These are phyloP conservation scores for Psilanteris sp. DNA, from an alignment of 1,140 invertebrate genomes.

Conservation along the genomic window DNA sequence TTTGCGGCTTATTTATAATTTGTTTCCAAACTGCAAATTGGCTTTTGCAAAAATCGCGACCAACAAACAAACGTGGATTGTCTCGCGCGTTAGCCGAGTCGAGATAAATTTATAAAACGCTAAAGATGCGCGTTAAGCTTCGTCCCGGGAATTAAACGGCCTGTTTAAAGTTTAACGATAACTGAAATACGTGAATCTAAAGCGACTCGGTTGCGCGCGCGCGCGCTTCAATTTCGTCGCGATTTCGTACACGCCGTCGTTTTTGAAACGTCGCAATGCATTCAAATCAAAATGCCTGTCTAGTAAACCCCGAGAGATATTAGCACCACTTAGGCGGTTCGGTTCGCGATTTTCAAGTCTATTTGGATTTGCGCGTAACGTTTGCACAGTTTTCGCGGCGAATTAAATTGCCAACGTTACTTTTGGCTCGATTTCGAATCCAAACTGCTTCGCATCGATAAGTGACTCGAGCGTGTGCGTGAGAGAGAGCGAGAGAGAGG, in stretches of 20 bases:
- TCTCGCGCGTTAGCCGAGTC: slow-evolving; percentile 9
- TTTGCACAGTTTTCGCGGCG: no score
- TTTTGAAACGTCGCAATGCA: slow-evolving; percentile 18
- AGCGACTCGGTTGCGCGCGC: slow-evolving; percentile 4
- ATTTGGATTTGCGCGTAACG: neutral
- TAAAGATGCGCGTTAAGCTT: slow-evolving; percentile 16
- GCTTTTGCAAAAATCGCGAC: no score
- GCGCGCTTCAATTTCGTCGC: slow-evolving; percentile 18
- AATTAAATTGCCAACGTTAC: no score
- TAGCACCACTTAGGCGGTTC: slow-evolving; percentile 1
- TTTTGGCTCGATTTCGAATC: no score
- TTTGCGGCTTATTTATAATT: no score
- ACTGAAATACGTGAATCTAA: slow-evolving; percentile 42
- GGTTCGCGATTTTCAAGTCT: neutral
- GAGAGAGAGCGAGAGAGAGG: no score
- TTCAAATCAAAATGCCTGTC: slow-evolving; percentile 17
- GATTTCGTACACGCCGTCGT: slow-evolving; percentile 7
- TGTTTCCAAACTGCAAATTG: no score
- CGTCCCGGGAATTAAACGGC: slow-evolving; percentile 35
- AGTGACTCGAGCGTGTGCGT: no score
- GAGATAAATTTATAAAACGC: slow-evolving; percentile 35
- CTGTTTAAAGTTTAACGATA: slow-evolving; percentile 49
- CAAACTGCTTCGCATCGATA: no score
- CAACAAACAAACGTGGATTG: no score
- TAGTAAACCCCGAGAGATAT: slow-evolving; percentile 17